Conservation (phyloP, 1,140 invertebrate species). For the Aphaenogaster floridana region DNA sequence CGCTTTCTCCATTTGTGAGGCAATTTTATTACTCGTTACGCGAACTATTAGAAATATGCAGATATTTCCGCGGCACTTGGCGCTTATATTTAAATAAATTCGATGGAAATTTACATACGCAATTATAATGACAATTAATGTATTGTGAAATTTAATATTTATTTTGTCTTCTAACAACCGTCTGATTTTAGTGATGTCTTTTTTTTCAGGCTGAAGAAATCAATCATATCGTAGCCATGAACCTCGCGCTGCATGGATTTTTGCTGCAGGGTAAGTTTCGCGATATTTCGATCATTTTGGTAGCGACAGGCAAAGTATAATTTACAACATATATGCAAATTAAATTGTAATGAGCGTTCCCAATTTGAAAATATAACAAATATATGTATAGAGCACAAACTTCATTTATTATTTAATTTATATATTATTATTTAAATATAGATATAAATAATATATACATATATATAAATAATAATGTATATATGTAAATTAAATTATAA, state of each 20-base stretch:
- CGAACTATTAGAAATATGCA: slow-evolving; percentile 1
- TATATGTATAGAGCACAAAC: not conserved
- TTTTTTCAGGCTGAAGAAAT: slow-evolving; percentile 79
- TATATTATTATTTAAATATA: not conserved
- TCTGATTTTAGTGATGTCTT: not conserved
- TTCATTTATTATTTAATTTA: slow-evolving; percentile 5
- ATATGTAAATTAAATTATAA: slow-evolving; percentile 2
- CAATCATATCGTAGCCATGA: slow-evolving; percentile 84
- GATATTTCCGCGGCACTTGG: not conserved
- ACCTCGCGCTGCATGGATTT: slow-evolving; percentile 87
- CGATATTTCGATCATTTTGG: not conserved
- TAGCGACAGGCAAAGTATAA: not conserved
- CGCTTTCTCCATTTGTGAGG: not conserved
- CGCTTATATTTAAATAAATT: not conserved
- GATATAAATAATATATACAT: not conserved
- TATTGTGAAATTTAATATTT: slow-evolving; percentile 18
- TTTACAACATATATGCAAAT: not conserved
- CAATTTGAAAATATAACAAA: not conserved
- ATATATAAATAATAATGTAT: not conserved
- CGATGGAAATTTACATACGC: not conserved
- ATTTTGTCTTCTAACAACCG: not conserved
- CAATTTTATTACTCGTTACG: not conserved
- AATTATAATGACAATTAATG: slow-evolving; percentile 3
- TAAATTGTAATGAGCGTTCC: not conserved
- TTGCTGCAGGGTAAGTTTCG: slow-evolving; percentile 84